A percentile compares a stretch with the other conserved stretches of the same genome.
These are phyloP conservation scores for Gymnoscelis rufifasciata DNA, from an alignment of 2,888 invertebrate genomes.

Conservation along the genomic window DNA sequence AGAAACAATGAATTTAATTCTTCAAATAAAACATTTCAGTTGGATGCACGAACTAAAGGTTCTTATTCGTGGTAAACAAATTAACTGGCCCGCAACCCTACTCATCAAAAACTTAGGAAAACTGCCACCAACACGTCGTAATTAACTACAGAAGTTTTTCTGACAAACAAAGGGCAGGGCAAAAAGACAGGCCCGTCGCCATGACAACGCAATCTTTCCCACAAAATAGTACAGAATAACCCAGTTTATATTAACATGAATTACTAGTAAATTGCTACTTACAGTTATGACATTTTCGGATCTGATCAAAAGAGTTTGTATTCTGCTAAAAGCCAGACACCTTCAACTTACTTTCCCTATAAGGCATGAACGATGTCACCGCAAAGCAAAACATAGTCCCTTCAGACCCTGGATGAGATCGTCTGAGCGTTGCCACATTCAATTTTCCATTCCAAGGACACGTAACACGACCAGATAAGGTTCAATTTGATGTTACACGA, in stretches of 20 bases:
- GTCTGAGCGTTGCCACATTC: slow-evolving; percentile 47
- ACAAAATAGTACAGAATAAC: background rate
- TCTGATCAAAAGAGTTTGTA: too few species aligned
- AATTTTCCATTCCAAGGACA: slow-evolving; percentile 30
- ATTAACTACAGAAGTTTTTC: slow-evolving; percentile 62
- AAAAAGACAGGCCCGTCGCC: slow-evolving; percentile 51
- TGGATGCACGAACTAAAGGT: background rate
- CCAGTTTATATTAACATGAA: background rate
- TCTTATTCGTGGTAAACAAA: slow-evolving; percentile 11
- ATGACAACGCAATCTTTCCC: slow-evolving; percentile 50
- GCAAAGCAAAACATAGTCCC: slow-evolving; percentile 66
- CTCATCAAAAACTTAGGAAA: slow-evolving; percentile 42
- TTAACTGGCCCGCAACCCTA: slow-evolving; percentile 18
- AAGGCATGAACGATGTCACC: slow-evolving; percentile 57
- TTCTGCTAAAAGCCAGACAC: slow-evolving; percentile 49
- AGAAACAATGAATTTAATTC: too few species aligned
- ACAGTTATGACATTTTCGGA: background rate
- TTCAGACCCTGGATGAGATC: slow-evolving; percentile 47
- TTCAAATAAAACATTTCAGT: background rate
- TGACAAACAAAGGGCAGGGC: slow-evolving; percentile 49
- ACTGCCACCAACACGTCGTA: slow-evolving; percentile 49
- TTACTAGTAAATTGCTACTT: background rate
- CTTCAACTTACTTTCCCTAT: slow-evolving; percentile 61
- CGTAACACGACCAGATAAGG: slow-evolving; percentile 44
- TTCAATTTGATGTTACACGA: slow-evolving; percentile 34